phyloP scores from a whole-genome alignment of 37 sponge, comb jelly and placozoan species.

The Diacarnus erythraeanus region DNA sequence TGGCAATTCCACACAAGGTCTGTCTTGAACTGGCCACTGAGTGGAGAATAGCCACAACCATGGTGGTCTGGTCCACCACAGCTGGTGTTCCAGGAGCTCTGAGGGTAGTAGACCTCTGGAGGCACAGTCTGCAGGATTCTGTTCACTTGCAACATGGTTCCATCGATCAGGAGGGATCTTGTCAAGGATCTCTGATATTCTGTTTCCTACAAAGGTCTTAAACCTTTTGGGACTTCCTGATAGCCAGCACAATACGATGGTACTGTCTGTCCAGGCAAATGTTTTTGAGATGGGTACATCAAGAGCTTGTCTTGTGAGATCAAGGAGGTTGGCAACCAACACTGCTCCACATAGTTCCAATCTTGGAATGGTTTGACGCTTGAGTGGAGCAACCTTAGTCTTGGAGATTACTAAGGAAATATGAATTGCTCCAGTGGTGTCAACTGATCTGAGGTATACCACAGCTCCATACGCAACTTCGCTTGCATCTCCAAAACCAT shows the following conservation, averaged over 20 bases:
- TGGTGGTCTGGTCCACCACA: too few relatives aligned
- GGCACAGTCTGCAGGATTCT: not conserved
- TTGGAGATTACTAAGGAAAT: not conserved
- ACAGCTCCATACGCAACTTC: not conserved
- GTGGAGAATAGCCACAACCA: too few relatives aligned
- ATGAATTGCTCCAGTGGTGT: not conserved
- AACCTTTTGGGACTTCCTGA: not conserved
- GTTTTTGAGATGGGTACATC: not conserved
- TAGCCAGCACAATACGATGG: not conserved
- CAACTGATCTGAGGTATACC: not conserved
- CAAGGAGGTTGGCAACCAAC: not conserved
- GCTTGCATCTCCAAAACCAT: not conserved
- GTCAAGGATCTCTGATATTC: not conserved
- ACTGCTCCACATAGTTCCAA: constrained; percentile 2
- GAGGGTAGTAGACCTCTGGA: too few relatives aligned
- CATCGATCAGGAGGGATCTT: not conserved
- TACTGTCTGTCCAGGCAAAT: not conserved
- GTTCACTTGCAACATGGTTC: not conserved
- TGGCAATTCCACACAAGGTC: too few relatives aligned
- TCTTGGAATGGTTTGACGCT: not conserved
- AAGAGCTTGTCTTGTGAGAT: not conserved
- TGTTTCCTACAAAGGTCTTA: not conserved
- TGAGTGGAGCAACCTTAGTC: not conserved
- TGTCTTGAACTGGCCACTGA: too few relatives aligned
- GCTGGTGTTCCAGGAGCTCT: too few relatives aligned